Evolutionary conservation across 2,888 invertebrate genomes (phyloP), one percentile per base, ranked within the genome.

Genomic region (Tetrapedia diversipes): DNA sequence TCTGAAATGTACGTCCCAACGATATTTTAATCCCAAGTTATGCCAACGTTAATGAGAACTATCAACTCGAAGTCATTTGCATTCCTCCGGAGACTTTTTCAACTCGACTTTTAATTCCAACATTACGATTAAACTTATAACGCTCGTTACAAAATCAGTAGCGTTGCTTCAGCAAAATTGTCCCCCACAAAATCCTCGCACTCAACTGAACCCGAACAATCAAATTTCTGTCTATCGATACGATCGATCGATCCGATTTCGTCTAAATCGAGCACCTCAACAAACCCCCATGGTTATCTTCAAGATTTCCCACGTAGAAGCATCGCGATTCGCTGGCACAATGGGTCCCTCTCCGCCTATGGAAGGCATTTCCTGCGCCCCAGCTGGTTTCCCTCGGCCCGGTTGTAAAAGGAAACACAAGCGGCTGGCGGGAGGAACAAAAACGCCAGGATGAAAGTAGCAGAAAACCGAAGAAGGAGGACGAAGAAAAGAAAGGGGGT

Each of bases 1-100:
- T 37, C 10, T 37, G 16, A 41, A 16, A 41, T 16, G 27, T 16
- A n/a, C n/a, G 27, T 19, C 6, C 14, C 49, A 1, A 14, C 19
- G 32, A 53, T 53, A 19, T 7, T 53, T 53, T 53, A 32, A 34
- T 53, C n/a, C 8, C 32, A 19, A 32, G 29, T 53, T 41, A 41
- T 41, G 16, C 16, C 16, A 41, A 14, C 16, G 39, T 41, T 53
- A 53, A 53, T 53, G n/a, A 53, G 53, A 53, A 53, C 53, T 29
- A 49, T 49, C 29, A 29, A 29, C 29, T 16, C 3, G 16, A 49
- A 49, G 27, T 29, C 19, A 32, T 34, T 32, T 53, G n/a, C 53
- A n/a, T 29, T 53, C 32, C 32, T n/a, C 53, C 19, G 10, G 3
- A 27, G n/a, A 53, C 16, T 53, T 32, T 53, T 53, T 19, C 7